These are phyloP conservation scores for Sinocyclocheilus maitianheensis DNA, from an alignment of 2,113 vertebrate species.

Conservation along the genomic window DNA sequence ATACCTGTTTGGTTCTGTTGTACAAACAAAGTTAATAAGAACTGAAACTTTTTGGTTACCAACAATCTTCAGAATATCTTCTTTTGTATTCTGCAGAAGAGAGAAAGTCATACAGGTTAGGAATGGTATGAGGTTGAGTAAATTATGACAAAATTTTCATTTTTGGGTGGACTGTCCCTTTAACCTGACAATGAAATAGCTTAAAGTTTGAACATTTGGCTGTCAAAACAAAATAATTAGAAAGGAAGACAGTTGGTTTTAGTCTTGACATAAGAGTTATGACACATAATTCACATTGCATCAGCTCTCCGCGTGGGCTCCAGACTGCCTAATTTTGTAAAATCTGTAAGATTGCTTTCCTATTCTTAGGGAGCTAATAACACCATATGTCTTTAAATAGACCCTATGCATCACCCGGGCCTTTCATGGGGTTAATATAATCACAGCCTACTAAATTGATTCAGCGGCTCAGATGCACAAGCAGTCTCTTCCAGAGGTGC, in stretches of 20 bases:
- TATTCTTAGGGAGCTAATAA: conserved; percentile 55
- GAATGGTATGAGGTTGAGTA: too few relatives aligned
- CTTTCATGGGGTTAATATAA: conserved; percentile 51
- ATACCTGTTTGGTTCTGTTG: not conserved
- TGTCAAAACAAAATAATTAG: not conserved
- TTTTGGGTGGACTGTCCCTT: too few relatives aligned
- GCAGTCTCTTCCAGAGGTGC: conserved; percentile 20
- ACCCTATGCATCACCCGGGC: conserved; percentile 44
- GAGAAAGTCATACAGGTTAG: too few relatives aligned
- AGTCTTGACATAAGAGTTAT: not conserved
- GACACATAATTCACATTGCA: conserved; percentile 37
- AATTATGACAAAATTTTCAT: too few relatives aligned
- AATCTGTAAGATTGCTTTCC: conserved; percentile 24
- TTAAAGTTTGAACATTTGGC: not conserved
- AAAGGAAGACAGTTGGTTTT: not conserved
- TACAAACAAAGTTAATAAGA: not conserved
- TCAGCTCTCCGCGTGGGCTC: conserved; percentile 24
- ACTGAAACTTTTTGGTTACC: not conserved
- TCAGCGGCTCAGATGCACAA: conserved; percentile 4
- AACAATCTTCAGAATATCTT: not conserved
- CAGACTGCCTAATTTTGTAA: conserved; percentile 13
- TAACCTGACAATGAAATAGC: not conserved
- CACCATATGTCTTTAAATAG: conserved; percentile 41
- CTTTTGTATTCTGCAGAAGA: too few relatives aligned
- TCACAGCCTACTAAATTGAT: conserved; percentile 44